Base-by-base conservation (phyloP, 1,140 invertebrate genomes). In the Aphelenchoides besseyi region DNA sequence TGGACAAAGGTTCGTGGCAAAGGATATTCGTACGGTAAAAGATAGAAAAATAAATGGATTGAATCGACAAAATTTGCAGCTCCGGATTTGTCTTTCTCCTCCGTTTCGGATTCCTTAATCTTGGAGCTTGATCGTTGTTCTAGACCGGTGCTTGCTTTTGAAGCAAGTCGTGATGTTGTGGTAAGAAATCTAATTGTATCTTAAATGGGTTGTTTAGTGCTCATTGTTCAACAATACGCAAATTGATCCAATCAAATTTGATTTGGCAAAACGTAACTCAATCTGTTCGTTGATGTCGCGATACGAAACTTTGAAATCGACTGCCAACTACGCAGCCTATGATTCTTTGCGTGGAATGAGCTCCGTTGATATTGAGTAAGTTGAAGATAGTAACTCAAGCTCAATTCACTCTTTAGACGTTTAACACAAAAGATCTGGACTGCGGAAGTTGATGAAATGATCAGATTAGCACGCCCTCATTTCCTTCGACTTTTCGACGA, bases 1-100 rank as follows among this genome's bases (percentile, higher is more conserved):
- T 95, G 92, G 91, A 89, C 89, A 68, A 88, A 90, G 82, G 90
- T 94, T 71, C 87, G 92, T 80, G 92, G 92, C 32, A 88, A 90
- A 75, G 92, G 92, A 8, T 87, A 92, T 18, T 88, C 92, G 0
- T 95, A 95, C 85, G 86, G 89, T n/a, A n/a, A n/a, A n/a, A n/a
- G n/a, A n/a, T n/a, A n/a, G n/a, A n/a, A n/a, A n/a, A n/a, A n/a
- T n/a, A n/a, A n/a, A n/a, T n/a, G n/a, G n/a, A n/a, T n/a, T n/a
- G n/a, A n/a, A n/a, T n/a, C n/a, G n/a, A n/a, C n/a, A n/a, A n/a
- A n/a, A n/a, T n/a, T n/a, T n/a, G n/a, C n/a, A n/a, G n/a, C n/a
- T 53, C 93, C 90, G 85, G 87, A 86, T 36, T 88, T 92, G n/a
- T 84, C 85, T 59, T 74, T 88, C 3, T 54, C 18, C 1, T 86